Base-by-base conservation (phyloP, 2,888 invertebrate genomes). In the Desoria tigrina region DNA sequence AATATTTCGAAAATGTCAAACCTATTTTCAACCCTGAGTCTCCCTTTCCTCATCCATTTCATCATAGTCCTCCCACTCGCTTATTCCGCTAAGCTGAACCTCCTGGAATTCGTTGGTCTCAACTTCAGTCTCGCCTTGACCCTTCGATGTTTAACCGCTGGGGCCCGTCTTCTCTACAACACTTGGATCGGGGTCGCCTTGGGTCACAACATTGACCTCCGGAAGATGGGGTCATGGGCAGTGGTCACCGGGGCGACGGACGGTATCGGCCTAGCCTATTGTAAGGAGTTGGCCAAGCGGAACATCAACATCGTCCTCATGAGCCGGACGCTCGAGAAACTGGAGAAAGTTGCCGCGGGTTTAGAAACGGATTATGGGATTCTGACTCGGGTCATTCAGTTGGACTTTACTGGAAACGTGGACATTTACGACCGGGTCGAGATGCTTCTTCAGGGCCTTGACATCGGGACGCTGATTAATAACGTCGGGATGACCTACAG, bases 201-300 rank as follows among this genome's bases (percentile, higher is more conserved):
- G 21, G 58, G 62, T n/a, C 61, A 59, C 37, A 42, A 32, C 4
- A 9, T 39, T 16, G 59, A 70, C 26, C 57, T 60, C 9, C 51
- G 72, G 74, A 77, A 60, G 63, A 77, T 82, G 81, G 80, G 86
- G 87, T 50, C 6, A 28, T 66, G 66, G 66, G 66, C 82, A 92
- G 92, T 92, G 73, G 85, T 94, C 55, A 94, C 94, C 0, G 94
- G 93, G 9, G 87, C 88, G 27, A 93, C 94, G 0, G 94, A 94
- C 81, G 94, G 94, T 63, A 92, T 94, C 78, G 94, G 94, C 50
- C 90, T 88, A 81, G 89, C 90, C 74, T 94, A 93, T 79, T 89
- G 91, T 32, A 80, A 84, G 74, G 90, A 92, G 81, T 81, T 94
- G 77, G 94, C 92, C 3, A 84, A 84, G 58, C 84, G 86, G 68